Evolutionary conservation across 2,797 vertebrate genomes (phyloP), one percentile per base, ranked within the genome.

Genomic region (Rallus crepitans): DNA sequence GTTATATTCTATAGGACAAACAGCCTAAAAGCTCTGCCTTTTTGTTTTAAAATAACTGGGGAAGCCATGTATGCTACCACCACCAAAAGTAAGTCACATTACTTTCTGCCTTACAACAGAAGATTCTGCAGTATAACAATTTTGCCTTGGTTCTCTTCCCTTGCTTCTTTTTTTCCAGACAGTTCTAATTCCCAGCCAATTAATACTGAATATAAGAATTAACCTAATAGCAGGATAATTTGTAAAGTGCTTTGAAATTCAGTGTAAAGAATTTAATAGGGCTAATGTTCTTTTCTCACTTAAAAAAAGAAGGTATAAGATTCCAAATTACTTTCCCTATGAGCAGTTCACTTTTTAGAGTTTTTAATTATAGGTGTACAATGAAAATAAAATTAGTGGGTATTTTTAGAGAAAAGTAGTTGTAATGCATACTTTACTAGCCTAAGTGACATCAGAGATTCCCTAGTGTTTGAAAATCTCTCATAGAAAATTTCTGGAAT

Each of bases 121-220:
- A 45, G 14, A 60, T 52, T 76, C 47, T 48, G 39, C 59, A 45
- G 4, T 28, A 42, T 37, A n/a, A 66, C 27, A 4, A 19, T 28
- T 82, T 90, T 31, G n/a, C 33, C 27, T 87, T 87, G 3, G 5
- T 87, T 85, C 33, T 82, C 8, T 60, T 14, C 39, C 35, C 7
- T 53, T 90, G 20, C 11, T 82, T 75, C 20, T 88, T 92, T 77
- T 93, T 47, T 47, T 52, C 57, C n/a, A 87, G 37, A 89, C 4
- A 4, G 5, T 66, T 91, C 57, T 85, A 66, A 83, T 80, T 91
- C 35, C 59, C 42, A 93, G 23, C 2, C 19, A 94, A 87, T 87
- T 93, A 87, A 80, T 79, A 53, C 30, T 84, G 56, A 90, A 93
- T 89, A 77, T 33, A 87, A 85, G 31, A 94, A 80, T 96, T 93